Evolutionary conservation across 1,140 invertebrate genomes (phyloP).

Genomic region (Drosophila quadrilineata): DNA sequence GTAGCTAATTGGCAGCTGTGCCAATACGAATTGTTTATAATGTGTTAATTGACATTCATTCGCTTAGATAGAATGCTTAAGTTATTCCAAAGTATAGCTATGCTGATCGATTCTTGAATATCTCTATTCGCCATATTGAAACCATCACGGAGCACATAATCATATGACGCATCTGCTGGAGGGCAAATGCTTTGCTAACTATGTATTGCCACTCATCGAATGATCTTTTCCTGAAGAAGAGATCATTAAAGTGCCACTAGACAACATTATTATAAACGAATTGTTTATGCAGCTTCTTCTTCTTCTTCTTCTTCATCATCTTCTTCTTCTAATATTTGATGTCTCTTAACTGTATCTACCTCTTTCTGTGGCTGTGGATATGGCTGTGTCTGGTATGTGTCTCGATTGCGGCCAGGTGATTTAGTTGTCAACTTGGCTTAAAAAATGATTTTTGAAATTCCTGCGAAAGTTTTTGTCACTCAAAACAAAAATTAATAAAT

Average conservation of each 20-base stretch:
- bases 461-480: constrained; percentile 35
- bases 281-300: too few relatives aligned
- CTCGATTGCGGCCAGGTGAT: constrained; percentile 51
- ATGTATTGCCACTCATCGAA: too few relatives aligned
- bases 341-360: too few relatives aligned
- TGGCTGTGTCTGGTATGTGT: too few relatives aligned
- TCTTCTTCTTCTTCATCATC: too few relatives aligned
- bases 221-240: background rate
- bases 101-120: background rate
- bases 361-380: too few relatives aligned
- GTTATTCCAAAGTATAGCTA: background rate
- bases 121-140: too few relatives aligned
- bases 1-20: constrained; percentile 11
- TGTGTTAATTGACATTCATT: background rate
- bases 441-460: constrained; percentile 29
- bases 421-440: constrained; percentile 57
- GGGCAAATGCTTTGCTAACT: background rate
- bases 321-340: too few relatives aligned
- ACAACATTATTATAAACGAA: constrained; percentile 39
- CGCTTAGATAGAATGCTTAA: background rate
- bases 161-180: background rate
- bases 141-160: background rate
- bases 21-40: background rate
- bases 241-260: constrained; percentile 18
- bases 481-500: constrained; percentile 46